Base-by-base conservation (phyloP, 2,888 invertebrate genomes). In the Stenurella melanura region DNA sequence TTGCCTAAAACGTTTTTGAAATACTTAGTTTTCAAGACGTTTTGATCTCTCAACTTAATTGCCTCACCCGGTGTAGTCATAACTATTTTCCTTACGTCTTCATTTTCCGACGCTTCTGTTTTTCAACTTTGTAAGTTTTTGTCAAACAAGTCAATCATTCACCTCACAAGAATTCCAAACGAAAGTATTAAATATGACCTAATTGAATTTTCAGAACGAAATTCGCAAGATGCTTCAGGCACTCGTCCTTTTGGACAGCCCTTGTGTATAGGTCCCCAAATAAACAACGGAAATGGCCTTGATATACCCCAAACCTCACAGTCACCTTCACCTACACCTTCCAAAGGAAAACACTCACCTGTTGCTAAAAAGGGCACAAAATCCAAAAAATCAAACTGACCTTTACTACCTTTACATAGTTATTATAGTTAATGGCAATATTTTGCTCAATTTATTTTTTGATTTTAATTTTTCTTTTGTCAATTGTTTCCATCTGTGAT, bases 161-260 rank as follows among this genome's bases (percentile, higher is more conserved):
- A 50, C 54, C 50, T 17, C 63, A 30, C 2, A n/a, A 70, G 10
- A 19, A 19, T 15, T 19, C 60, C 15, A 5, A 38, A 21, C 9
- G 3, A 70, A 26, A 9, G 42, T 63, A 70, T 60, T 57, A 70
- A 72, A 76, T 57, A 34, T 70, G 63, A 50, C 71, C 74, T 78
- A 66, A 73, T 80, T 79, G 63, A 80, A 81, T 86, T 88, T 89
- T 86, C 88, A 89, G 89, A 89, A 83, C 85, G 89, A 77, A 87
- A 87, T 85, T 89, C 89, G 21, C 89, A 88, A 85, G 89, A 89
- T 82, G 89, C 87, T 72, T 88, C 89, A 63, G 89, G 89, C 78
- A 89, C 88, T 64, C 87, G 89, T 82, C 89, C 89, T 42, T 89
- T 89, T 80, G 96, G 96, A 87, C 95, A 96, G 89, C 96, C 96